Percentiles rank a stretch among this genome's conserved stretches.
phyloP scores from a whole-genome alignment of 2,113 vertebrate genomes.

The Amphiprion ocellaris region DNA sequence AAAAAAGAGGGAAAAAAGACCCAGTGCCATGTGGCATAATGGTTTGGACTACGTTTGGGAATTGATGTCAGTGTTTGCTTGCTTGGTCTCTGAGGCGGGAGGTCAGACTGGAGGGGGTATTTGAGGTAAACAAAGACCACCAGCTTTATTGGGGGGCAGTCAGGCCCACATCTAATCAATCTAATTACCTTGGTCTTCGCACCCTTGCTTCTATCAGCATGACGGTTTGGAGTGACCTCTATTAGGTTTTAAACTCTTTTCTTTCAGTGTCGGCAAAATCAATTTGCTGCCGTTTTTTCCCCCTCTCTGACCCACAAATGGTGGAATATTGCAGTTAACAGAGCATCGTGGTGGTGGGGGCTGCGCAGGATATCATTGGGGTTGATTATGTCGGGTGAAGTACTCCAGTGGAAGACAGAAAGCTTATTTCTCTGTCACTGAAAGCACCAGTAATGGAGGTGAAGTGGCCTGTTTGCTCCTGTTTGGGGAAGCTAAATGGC shows the following conservation, averaged over 20 bases:
- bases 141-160: slow-evolving; percentile 16
- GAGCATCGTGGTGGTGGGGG: slow-evolving; percentile 24
- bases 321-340: slow-evolving; percentile 50
- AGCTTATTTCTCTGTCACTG: slow-evolving; percentile 65
- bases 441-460: slow-evolving; percentile 78
- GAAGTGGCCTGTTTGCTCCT: slow-evolving; percentile 77
- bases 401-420: slow-evolving; percentile 64
- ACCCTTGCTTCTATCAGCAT: slow-evolving; percentile 37
- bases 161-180: slow-evolving; percentile 15
- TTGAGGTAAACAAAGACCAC: slow-evolving; percentile 33
- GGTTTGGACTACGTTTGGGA: slow-evolving; percentile 36
- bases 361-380: slow-evolving; percentile 63
- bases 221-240: background rate
- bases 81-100: slow-evolving; percentile 12
- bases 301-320: slow-evolving; percentile 24
- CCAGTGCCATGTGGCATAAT: slow-evolving; percentile 20
- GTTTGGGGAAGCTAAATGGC: slow-evolving; percentile 78
- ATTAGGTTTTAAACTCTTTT: slow-evolving; percentile 18
- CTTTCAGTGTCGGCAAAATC: slow-evolving; percentile 5
- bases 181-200: slow-evolving; percentile 14
- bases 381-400: slow-evolving; percentile 71
- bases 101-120: background rate
- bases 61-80: slow-evolving; percentile 40
- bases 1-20: slow-evolving; percentile 11
- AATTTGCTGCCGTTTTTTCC: slow-evolving; percentile 1